Conservation (phyloP, 2,113 vertebrate genomes). For the Tupaia tana region DNA sequence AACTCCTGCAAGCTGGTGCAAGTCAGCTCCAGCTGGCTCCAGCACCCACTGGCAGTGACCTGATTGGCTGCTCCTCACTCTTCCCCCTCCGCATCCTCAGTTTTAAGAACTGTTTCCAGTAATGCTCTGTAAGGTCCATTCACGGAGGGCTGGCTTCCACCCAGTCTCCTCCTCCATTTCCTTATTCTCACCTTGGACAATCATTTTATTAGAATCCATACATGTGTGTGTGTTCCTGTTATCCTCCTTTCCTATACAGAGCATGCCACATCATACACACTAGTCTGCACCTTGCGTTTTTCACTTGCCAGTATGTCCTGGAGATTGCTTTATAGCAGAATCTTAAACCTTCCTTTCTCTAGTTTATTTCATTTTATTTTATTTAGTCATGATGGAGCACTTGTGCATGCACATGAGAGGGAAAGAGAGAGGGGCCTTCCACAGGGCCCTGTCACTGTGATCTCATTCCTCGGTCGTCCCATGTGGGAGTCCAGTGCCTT, state of each 20-base stretch:
- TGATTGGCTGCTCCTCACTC: background rate
- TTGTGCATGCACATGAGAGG: too few species aligned
- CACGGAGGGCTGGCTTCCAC: background rate
- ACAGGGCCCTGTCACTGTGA: too few species aligned
- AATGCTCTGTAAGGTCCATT: background rate
- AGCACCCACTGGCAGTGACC: background rate
- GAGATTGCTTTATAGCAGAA: rapidly evolving
- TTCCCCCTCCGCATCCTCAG: background rate
- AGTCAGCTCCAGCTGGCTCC: background rate
- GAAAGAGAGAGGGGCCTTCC: too few species aligned
- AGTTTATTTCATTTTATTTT: too few species aligned
- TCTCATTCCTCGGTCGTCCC: too few species aligned
- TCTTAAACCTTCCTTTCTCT: rapidly evolving
- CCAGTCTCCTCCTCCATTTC: background rate
- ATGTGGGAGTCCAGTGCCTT: too few species aligned
- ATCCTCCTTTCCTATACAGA: background rate
- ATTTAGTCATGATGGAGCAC: too few species aligned
- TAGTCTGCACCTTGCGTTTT: background rate
- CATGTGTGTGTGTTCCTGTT: background rate
- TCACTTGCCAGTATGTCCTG: rapidly evolving
- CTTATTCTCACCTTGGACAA: background rate
- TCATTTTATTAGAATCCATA: background rate
- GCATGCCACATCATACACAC: rapidly evolving
- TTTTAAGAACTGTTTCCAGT: background rate
- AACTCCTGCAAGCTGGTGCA: background rate